Percentiles rank a stretch among this genome's conserved stretches.
phyloP scores from a whole-genome alignment of 2,797 vertebrate genomes.

The Cyclura pinguis region DNA sequence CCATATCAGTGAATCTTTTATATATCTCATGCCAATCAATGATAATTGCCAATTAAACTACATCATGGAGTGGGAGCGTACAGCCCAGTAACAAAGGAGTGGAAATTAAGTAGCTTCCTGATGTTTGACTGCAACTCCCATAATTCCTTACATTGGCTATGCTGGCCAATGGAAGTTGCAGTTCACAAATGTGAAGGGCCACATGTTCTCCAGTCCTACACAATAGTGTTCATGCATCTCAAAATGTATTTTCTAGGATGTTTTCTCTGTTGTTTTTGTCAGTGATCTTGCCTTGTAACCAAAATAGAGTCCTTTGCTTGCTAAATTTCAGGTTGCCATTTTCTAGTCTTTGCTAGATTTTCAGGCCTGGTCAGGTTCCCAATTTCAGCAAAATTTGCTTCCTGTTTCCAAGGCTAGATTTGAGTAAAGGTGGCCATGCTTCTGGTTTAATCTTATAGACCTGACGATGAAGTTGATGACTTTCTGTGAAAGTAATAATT shows the following conservation, averaged over 20 bases:
- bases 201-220: not conserved
- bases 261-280: not conserved
- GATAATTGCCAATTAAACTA: no score
- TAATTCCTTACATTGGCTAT: not conserved
- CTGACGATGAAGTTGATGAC: not conserved
- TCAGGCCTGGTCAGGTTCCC: not conserved
- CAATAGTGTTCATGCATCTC: not conserved
- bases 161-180: not conserved
- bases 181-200: not conserved
- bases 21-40: no score
- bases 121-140: not conserved
- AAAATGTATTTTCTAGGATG: not conserved
- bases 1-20: no score
- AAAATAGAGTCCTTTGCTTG: not conserved
- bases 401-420: not conserved
- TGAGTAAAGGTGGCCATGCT: not conserved
- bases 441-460: not conserved
- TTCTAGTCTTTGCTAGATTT: not conserved
- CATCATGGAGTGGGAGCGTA: no score
- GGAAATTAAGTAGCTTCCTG: not conserved
- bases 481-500: not conserved
- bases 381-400: not conserved
- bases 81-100: no score
- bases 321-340: not conserved
- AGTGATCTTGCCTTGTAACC: not conserved